These are phyloP conservation scores for Julus scanicus DNA, from an alignment of 2,888 invertebrate genomes.

Conservation along the genomic window DNA sequence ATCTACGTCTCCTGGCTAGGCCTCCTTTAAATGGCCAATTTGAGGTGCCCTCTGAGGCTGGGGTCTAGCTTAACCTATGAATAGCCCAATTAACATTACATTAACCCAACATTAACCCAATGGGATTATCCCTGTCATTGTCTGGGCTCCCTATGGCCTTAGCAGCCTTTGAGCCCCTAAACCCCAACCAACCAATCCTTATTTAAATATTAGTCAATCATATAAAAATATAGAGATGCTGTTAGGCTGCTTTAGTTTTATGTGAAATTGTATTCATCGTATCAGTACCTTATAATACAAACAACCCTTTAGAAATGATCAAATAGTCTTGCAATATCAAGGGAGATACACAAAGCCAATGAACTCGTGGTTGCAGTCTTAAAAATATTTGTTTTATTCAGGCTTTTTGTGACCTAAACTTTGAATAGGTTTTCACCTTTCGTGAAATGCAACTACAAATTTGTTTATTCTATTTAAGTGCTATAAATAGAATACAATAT, in stretches of 20 bases:
- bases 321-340: neutral
- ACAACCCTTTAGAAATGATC: conserved; percentile 21
- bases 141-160: too few species aligned
- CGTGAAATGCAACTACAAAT: neutral
- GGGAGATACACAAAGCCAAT: neutral
- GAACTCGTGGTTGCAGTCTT: conserved; percentile 17
- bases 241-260: neutral
- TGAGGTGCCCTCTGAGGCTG: too few species aligned
- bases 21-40: too few species aligned
- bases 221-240: neutral
- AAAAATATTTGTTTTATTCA: neutral
- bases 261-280: neutral
- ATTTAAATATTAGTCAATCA: neutral
- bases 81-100: too few species aligned
- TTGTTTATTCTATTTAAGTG: neutral
- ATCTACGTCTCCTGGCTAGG: too few species aligned
- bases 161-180: too few species aligned
- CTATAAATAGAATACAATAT: neutral
- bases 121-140: too few species aligned
- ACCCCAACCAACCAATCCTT: neutral
- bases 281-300: neutral
- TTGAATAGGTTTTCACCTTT: neutral
- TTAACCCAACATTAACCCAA: too few species aligned
- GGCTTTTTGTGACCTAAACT: neutral
- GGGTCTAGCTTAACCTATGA: too few species aligned